Evolutionary conservation across 2,888 invertebrate genomes (phyloP).

Genomic region (Thereva unica): DNA sequence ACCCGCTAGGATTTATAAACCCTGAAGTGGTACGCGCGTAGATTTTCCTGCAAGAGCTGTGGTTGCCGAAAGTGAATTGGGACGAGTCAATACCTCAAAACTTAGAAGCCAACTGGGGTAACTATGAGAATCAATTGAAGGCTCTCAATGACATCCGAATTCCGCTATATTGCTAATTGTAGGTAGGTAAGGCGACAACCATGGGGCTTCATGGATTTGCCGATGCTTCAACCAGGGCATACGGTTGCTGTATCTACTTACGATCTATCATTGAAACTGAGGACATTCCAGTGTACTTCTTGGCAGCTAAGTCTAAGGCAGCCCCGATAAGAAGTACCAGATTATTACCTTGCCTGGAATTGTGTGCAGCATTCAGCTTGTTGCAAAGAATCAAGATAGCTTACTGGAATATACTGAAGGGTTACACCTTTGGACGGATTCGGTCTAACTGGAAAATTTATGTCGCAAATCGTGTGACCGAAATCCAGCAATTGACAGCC

Average conservation of each 20-base stretch:
- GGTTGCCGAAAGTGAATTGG: background rate
- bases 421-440: too few relatives aligned
- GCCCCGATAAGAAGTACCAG: background rate
- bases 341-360: constrained; percentile 17
- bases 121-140: background rate
- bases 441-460: constrained; percentile 11
- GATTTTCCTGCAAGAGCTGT: background rate
- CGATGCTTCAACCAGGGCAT: constrained; percentile 33
- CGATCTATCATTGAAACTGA: background rate
- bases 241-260: constrained; percentile 7
- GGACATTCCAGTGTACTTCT: background rate
- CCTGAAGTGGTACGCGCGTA: background rate
- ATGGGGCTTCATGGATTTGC: constrained; percentile 34
- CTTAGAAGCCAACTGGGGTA: background rate
- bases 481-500: constrained; percentile 38
- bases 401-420: too few relatives aligned
- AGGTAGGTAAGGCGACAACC: background rate
- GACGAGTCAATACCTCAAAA: constrained; percentile 1
- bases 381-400: too few relatives aligned
- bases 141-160: background rate
- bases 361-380: constrained; percentile 7
- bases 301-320: constrained; percentile 2
- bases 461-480: constrained; percentile 38
- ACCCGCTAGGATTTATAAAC: constrained; percentile 11
- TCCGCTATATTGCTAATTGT: background rate